phyloP scores from a whole-genome alignment of 2,888 invertebrate species.

The Mesochorus sp. region DNA sequence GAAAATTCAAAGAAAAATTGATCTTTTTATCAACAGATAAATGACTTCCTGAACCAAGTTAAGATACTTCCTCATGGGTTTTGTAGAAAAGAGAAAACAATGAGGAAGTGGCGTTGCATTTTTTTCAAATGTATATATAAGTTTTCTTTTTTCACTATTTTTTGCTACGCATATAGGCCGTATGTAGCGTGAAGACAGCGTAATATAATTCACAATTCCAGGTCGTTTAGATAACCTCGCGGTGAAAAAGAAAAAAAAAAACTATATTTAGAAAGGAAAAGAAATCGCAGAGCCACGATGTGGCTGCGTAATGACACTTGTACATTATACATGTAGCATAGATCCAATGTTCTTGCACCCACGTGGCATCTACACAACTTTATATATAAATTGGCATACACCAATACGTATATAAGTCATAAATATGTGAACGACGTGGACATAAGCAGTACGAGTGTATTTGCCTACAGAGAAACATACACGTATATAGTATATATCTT shows the following conservation, averaged over 20 bases:
- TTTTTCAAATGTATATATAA: no score
- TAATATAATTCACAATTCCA: no score
- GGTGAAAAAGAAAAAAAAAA: no score
- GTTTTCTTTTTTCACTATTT: no score
- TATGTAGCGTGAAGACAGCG: background rate
- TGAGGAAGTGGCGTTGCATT: no score
- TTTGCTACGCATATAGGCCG: no score
- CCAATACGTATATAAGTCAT: background rate
- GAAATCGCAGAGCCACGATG: background rate
- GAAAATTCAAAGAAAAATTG: no score
- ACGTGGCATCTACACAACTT: background rate
- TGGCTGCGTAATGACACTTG: background rate
- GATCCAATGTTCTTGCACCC: conserved; percentile 20
- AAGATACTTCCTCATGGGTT: no score
- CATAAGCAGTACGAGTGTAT: conserved; percentile 11
- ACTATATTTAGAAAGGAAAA: background rate
- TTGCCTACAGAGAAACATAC: background rate
- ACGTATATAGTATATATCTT: conserved; percentile 1
- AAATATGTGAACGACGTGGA: background rate
- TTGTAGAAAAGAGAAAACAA: no score
- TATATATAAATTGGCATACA: background rate
- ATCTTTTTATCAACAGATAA: no score
- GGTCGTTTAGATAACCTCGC: background rate
- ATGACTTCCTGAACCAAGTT: no score
- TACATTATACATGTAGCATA: background rate